These are phyloP conservation scores for Laupala kohalensis DNA, from an alignment of 1,140 invertebrate genomes.

Conservation along the genomic window DNA sequence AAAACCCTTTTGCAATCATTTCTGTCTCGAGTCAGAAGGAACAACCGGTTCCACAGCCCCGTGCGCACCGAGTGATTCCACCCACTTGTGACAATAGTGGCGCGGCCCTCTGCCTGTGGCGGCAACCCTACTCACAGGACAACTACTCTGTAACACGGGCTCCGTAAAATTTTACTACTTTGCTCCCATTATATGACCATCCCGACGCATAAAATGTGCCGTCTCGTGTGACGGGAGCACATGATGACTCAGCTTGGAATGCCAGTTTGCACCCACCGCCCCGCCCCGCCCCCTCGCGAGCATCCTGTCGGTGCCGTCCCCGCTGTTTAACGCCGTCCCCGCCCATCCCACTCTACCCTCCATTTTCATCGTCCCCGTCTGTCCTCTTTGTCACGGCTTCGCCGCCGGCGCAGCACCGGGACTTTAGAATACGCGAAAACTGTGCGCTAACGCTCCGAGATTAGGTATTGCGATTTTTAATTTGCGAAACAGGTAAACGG, in stretches of 20 bases:
- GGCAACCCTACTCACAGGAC: not conserved
- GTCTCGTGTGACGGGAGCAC: not conserved
- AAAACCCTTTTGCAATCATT: too few relatives aligned
- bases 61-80: too few relatives aligned
- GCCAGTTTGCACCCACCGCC: too few relatives aligned
- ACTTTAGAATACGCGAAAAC: not conserved
- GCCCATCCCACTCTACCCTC: too few relatives aligned
- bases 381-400: too few relatives aligned
- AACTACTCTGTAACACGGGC: not conserved
- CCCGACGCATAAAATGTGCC: not conserved
- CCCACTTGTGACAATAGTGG: not conserved
- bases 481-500: not conserved
- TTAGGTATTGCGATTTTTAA: not conserved
- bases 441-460: not conserved
- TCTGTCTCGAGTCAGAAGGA: too few relatives aligned
- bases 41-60: too few relatives aligned
- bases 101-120: not conserved
- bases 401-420: too few relatives aligned
- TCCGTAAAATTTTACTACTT: not conserved
- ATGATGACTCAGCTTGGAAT: not conserved
- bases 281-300: too few relatives aligned
- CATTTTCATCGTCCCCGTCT: too few relatives aligned
- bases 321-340: too few relatives aligned
- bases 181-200: not conserved
- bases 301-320: too few relatives aligned